These are phyloP conservation scores for Aproaerema taeniolella DNA, from an alignment of 2,888 invertebrate genomes.

Conservation along the genomic window DNA sequence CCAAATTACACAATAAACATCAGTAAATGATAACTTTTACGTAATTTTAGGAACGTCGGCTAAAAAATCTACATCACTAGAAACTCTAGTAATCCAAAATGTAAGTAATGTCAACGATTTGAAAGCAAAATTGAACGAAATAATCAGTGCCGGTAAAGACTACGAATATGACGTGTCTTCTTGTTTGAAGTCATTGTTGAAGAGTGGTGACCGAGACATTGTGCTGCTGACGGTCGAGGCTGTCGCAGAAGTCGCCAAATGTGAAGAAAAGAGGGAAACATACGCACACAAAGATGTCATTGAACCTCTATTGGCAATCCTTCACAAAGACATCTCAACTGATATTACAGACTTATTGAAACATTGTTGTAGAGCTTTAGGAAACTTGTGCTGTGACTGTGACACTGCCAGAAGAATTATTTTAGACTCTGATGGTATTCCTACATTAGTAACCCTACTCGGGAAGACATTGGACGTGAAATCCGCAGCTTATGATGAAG, in stretches of 20 bases:
- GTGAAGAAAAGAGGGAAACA: constrained; percentile 83
- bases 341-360: constrained; percentile 77
- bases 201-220: constrained; percentile 65
- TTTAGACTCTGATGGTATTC: constrained; percentile 64
- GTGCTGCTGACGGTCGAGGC: constrained; percentile 80
- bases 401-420: constrained; percentile 80
- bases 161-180: constrained; percentile 65
- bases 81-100: constrained; percentile 58
- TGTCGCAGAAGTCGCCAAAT: constrained; percentile 89
- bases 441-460: constrained; percentile 57
- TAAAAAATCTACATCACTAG: constrained; percentile 58
- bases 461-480: constrained; percentile 38
- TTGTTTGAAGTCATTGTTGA: constrained; percentile 58
- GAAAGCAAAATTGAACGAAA: constrained; percentile 60
- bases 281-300: constrained; percentile 81
- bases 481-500: constrained; percentile 60
- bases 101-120: constrained; percentile 58
- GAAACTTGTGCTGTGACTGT: constrained; percentile 93
- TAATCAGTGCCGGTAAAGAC: constrained; percentile 60
- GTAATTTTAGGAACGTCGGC: constrained; percentile 44
- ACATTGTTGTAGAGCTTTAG: constrained; percentile 89
- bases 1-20: too few relatives aligned
- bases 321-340: constrained; percentile 48
- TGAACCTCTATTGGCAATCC: constrained; percentile 73
- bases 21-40: neutral